phyloP scores from a whole-genome alignment of 2,888 invertebrate genomes.

The Malachius bipustulatus region DNA sequence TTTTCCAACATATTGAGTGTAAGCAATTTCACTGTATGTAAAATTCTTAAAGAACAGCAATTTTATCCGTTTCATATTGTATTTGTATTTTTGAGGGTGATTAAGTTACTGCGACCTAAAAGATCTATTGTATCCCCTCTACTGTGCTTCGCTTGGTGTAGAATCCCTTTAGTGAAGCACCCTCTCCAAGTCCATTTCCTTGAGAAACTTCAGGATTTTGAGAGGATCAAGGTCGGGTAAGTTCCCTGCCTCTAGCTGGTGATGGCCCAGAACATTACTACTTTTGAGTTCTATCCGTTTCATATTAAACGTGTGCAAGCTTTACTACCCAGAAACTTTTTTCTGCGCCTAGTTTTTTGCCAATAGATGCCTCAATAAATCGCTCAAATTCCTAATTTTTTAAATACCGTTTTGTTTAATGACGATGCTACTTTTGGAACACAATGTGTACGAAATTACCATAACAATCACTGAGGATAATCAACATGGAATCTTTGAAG shows the following conservation, averaged over 20 bases:
- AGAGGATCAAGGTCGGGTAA: no score
- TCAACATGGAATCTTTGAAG: no score
- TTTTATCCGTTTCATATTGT: slow-evolving; percentile 1
- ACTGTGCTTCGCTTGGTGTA: no score
- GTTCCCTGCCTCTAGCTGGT: no score
- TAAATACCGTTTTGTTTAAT: slow-evolving; percentile 3
- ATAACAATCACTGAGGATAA: not conserved
- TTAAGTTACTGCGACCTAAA: no score
- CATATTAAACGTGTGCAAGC: slow-evolving; percentile 5
- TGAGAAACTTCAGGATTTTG: no score
- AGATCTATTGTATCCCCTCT: no score
- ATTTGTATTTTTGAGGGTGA: no score
- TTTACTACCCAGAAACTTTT: slow-evolving; percentile 3
- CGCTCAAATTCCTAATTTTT: slow-evolving; percentile 5
- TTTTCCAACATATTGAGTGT: slow-evolving; percentile 2
- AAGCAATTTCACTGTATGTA: not conserved
- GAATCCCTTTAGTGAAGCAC: no score
- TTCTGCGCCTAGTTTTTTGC: not conserved
- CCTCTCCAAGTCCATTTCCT: no score
- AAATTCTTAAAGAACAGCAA: slow-evolving; percentile 4
- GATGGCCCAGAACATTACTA: no score
- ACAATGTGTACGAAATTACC: slow-evolving; percentile 4
- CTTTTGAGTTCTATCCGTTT: no score
- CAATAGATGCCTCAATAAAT: not conserved
- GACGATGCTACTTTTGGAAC: not conserved